Base-by-base conservation (phyloP, 2,888 invertebrate species). In the Pollenia amentaria region DNA sequence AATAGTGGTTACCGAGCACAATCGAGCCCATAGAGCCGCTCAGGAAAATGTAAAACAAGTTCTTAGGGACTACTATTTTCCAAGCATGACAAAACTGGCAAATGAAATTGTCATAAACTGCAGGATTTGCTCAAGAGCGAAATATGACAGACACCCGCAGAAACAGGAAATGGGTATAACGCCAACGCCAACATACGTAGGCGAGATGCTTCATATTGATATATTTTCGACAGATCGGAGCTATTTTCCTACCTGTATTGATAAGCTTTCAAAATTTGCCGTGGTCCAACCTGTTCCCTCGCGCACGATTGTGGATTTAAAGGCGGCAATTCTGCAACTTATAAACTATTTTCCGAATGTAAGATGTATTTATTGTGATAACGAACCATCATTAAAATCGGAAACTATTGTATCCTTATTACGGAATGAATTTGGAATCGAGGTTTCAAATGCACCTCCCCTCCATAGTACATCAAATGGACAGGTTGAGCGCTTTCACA, bases 221-320 rank as follows among this genome's bases (percentile, higher is more conserved):
- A 53, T 51, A 51, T 51, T 85, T 64, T 87, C 70, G 1, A 89
- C 88, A 16, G 81, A 85, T 44, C 40, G 38, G 46, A 89, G 79
- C 75, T 69, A 65, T 38, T 89, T 89, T 40, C 73, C 88, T 21
- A 88, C 87, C 4, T 89, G 83, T 18, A 21, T 88, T 38, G 88
- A 87, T 65, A 89, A 88, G 72, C 88, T 89, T 57, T 89, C 87
- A 18, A 89, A 88, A 85, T 88, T 89, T 53, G 81, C 85, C 9
- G 64, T 89, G 44, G 87, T 88, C 3, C 84, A 89, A 40, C 82
- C 88, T 9, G 87, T 90, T 69, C 64, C n/a, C 8, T 89, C 87
- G 2, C 76, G 88, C 21, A 88, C 89, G 11, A 89, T 89, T 69
- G 29, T 72, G 44, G 87, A 89, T n/a, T 65, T 89, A 9, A 80